Conservation (phyloP, 2,888 invertebrate genomes). For the Volucella inanis region DNA sequence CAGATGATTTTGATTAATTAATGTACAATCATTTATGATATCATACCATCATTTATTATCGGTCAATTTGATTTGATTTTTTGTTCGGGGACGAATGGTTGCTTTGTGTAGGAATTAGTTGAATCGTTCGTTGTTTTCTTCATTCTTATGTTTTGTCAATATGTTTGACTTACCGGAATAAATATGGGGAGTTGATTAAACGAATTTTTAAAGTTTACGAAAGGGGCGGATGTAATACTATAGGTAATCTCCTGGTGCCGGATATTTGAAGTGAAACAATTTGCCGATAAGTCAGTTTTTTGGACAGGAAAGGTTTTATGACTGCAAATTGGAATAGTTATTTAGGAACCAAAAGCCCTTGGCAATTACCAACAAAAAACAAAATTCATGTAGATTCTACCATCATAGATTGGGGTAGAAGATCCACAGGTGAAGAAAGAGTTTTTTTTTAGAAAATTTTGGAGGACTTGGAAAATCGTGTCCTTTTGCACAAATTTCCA, state of each 20-base stretch:
- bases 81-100: constrained; percentile 27
- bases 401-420: no score
- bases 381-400: no score
- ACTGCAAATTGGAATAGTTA: no score
- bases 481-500: no score
- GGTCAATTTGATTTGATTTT: constrained; percentile 68
- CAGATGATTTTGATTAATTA: constrained; percentile 70
- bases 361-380: no score
- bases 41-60: constrained; percentile 65
- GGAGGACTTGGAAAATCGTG: no score
- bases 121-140: constrained; percentile 12
- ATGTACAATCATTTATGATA: constrained; percentile 59
- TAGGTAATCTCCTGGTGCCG: not conserved
- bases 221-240: not conserved
- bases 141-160: constrained; percentile 5
- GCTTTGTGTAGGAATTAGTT: constrained; percentile 27
- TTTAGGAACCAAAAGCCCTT: no score
- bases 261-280: constrained; percentile 10
- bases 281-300: no score
- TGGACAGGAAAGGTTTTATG: no score
- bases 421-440: no score
- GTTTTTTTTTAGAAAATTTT: no score
- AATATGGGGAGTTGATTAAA: constrained; percentile 39
- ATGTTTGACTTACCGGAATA: constrained; percentile 40
- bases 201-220: not conserved